A percentile compares a stretch with the other conserved stretches of the same genome.
phyloP scores from a whole-genome alignment of 2,888 invertebrate genomes.

The Zaprionus bogoriensis region DNA sequence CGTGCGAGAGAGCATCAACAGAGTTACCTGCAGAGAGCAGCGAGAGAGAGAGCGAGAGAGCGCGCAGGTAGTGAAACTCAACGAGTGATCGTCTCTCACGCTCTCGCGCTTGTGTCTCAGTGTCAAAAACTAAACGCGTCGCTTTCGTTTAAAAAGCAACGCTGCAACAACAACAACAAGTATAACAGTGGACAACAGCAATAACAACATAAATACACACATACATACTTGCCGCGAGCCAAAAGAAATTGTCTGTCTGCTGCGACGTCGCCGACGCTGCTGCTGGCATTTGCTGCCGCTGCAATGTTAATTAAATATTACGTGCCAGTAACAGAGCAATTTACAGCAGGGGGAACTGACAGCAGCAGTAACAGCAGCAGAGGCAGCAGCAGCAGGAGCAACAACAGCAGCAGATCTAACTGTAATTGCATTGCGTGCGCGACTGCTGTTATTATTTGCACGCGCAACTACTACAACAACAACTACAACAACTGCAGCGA shows the following conservation, averaged over 20 bases:
- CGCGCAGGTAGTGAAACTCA: conserved; percentile 35
- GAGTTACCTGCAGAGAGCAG: conserved; percentile 42
- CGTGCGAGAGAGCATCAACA: conserved; percentile 22
- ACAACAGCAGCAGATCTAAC: conserved; percentile 51
- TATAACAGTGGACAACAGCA: no score
- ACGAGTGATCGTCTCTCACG: conserved; percentile 31
- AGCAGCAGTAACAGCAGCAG: background rate
- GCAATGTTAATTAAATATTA: conserved; percentile 72
- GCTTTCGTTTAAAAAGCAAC: conserved; percentile 67
- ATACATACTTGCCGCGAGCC: conserved; percentile 39
- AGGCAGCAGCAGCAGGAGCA: background rate
- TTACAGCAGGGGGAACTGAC: conserved; percentile 40
- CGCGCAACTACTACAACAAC: conserved; percentile 25
- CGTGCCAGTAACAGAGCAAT: conserved; percentile 65
- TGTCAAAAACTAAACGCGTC: conserved; percentile 61
- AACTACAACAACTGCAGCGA: conserved; percentile 54
- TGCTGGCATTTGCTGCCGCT: conserved; percentile 34
- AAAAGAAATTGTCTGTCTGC: conserved; percentile 45
- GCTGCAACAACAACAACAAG: conserved; percentile 27
- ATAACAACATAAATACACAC: no score
- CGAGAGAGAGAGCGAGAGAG: conserved; percentile 15
- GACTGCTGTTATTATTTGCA: conserved; percentile 58
- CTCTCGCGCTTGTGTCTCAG: conserved; percentile 33
- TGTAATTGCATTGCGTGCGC: conserved; percentile 72
- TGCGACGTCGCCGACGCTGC: conserved; percentile 5